A percentile compares a stretch with the other conserved stretches of the same genome.
Conservation (phyloP, 2,797 vertebrate genomes). For the Rhinatrema bivittatum region DNA sequence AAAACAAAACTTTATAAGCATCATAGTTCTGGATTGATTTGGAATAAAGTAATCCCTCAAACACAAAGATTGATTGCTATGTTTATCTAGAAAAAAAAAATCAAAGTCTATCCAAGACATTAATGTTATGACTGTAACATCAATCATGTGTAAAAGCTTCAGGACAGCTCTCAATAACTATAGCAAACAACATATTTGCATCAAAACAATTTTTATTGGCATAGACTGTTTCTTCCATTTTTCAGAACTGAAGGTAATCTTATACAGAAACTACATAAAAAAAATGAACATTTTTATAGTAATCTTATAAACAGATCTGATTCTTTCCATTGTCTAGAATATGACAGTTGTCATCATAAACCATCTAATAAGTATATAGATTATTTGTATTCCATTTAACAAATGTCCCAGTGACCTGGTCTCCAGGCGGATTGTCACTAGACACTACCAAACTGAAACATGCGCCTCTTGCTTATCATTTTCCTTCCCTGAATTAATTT, state of each 20-base stretch:
- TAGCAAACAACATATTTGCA: constrained; percentile 8
- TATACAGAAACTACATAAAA: neutral
- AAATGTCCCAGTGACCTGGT: too few species aligned
- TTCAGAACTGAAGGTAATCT: neutral
- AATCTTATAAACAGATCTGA: constrained; percentile 8
- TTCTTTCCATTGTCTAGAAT: neutral
- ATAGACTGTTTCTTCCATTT: neutral
- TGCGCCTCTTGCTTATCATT: constrained; percentile 13
- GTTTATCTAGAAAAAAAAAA: constrained; percentile 1
- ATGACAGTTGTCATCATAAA: constrained; percentile 1
- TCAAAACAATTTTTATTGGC: neutral
- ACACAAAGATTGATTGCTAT: neutral
- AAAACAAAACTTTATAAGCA: constrained; percentile 11
- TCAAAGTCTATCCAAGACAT: neutral
- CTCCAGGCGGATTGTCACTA: too few species aligned
- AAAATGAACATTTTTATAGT: constrained; percentile 1
- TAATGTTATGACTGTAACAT: neutral
- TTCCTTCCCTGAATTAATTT: constrained; percentile 10
- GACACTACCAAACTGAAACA: constrained; percentile 15
- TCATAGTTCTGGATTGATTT: constrained; percentile 1
- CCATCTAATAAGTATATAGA: neutral
- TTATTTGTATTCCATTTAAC: neutral
- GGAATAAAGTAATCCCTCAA: constrained; percentile 6
- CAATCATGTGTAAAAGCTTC: neutral
- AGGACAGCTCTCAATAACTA: neutral